These are phyloP conservation scores for Drymonia ruficornis DNA, from an alignment of 2,888 invertebrate genomes.

Conservation along the genomic window DNA sequence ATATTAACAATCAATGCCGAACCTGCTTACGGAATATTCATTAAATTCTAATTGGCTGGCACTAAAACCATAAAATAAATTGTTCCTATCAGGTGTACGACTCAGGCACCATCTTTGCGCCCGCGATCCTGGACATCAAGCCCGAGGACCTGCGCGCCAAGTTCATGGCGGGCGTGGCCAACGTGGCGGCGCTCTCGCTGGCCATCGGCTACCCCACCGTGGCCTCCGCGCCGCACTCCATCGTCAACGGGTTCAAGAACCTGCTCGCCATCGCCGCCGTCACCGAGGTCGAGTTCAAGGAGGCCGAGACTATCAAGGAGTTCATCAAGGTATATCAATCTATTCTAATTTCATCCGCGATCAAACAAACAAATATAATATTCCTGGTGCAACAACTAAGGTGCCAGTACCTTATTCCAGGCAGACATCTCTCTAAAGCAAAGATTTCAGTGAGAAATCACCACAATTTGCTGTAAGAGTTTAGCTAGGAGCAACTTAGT, in stretches of 20 bases:
- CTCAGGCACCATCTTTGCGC: slow-evolving; percentile 98
- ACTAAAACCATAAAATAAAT: not conserved
- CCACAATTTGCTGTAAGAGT: no score
- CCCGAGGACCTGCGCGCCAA: slow-evolving; percentile 96
- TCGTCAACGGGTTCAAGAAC: slow-evolving; percentile 99
- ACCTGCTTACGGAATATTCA: no score
- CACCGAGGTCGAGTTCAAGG: slow-evolving; percentile 97
- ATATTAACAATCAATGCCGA: no score
- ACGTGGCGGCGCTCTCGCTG: slow-evolving; percentile 97
- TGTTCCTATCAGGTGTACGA: slow-evolving; percentile 91
- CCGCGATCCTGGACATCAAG: slow-evolving; percentile 98
- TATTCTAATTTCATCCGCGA: fast-evolving
- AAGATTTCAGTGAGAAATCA: no score
- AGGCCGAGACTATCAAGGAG: slow-evolving; percentile 96
- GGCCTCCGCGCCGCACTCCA: slow-evolving; percentile 98
- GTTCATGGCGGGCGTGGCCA: slow-evolving; percentile 97
- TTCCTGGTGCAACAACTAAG: no score
- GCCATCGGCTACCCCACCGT: slow-evolving; percentile 97
- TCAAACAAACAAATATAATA: not conserved
- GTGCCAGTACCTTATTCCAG: no score
- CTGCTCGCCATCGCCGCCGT: slow-evolving; percentile 98
- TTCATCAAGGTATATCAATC: slow-evolving; percentile 89
- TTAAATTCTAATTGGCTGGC: no score
- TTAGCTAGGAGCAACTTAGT: no score
- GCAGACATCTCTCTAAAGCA: no score